Conservation (phyloP, 2,888 invertebrate genomes). For the Tupiocoris notatus region DNA sequence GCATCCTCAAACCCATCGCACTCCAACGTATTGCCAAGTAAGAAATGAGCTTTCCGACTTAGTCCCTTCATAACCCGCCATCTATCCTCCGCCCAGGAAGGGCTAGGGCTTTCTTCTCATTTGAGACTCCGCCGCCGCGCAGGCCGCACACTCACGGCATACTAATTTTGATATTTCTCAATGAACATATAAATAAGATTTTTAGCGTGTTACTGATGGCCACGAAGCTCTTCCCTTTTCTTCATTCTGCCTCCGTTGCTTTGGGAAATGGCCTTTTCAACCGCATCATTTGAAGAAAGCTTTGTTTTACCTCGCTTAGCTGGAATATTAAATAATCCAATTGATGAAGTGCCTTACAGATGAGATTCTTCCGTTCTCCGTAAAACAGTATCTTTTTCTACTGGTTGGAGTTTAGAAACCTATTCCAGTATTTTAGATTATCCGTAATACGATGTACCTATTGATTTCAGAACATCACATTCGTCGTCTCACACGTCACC, state of each 20-base stretch:
- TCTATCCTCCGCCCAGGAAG: slow-evolving; percentile 36
- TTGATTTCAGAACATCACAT: too few species aligned
- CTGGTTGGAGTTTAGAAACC: too few species aligned
- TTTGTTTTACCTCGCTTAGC: too few species aligned
- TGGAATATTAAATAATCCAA: too few species aligned
- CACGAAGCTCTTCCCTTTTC: background rate
- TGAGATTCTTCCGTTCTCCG: too few species aligned
- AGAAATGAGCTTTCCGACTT: slow-evolving; percentile 44
- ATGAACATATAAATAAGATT: slow-evolving; percentile 37
- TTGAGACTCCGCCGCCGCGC: slow-evolving; percentile 13
- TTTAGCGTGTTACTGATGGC: background rate
- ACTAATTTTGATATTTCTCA: slow-evolving; percentile 40
- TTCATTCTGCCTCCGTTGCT: background rate
- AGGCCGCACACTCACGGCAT: slow-evolving; percentile 32
- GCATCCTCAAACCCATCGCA: background rate
- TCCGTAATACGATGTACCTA: too few species aligned
- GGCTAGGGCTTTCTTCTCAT: slow-evolving; percentile 35
- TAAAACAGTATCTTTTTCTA: too few species aligned
- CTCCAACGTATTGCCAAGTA: slow-evolving; percentile 43
- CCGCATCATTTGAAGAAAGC: background rate
- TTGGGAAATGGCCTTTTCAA: background rate
- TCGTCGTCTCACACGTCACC: too few species aligned
- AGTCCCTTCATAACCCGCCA: slow-evolving; percentile 42
- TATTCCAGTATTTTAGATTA: too few species aligned
- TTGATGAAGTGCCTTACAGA: too few species aligned